Conservation (phyloP, 2,113 vertebrate species). For the Lepisosteus oculatus region DNA sequence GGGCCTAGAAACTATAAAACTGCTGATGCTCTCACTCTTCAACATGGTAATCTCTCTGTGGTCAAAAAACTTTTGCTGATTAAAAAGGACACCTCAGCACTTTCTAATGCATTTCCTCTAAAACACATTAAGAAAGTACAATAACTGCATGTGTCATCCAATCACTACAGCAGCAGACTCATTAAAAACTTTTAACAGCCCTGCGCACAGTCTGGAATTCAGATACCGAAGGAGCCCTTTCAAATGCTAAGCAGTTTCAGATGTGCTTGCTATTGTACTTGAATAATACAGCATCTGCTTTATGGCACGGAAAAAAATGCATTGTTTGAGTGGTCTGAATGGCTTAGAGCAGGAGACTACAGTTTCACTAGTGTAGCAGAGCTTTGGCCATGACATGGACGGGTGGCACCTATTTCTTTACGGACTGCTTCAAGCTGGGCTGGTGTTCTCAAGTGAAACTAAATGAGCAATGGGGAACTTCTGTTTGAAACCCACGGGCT, state of each 20-base stretch:
- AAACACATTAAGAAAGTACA: slow-evolving; percentile 47
- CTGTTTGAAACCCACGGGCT: slow-evolving; percentile 4
- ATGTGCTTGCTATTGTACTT: slow-evolving; percentile 53
- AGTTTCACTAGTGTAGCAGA: slow-evolving; percentile 33
- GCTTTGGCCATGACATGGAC: slow-evolving; percentile 41
- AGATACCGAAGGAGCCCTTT: slow-evolving; percentile 55
- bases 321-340: slow-evolving; percentile 62
- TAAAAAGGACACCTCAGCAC: slow-evolving; percentile 48
- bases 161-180: slow-evolving; percentile 47
- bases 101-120: slow-evolving; percentile 57
- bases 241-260: slow-evolving; percentile 63
- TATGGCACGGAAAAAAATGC: slow-evolving; percentile 61
- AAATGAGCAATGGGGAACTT: slow-evolving; percentile 19
- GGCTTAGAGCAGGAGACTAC: slow-evolving; percentile 51
- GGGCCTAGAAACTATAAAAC: slow-evolving; percentile 17
- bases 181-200: slow-evolving; percentile 60
- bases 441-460: slow-evolving; percentile 16
- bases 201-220: slow-evolving; percentile 53
- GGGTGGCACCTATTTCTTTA: slow-evolving; percentile 18
- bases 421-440: slow-evolving; percentile 21
- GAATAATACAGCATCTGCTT: slow-evolving; percentile 67
- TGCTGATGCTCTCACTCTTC: slow-evolving; percentile 55
- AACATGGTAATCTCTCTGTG: slow-evolving; percentile 42
- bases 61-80: slow-evolving; percentile 30
- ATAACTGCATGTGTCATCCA: slow-evolving; percentile 49